Base-by-base conservation (phyloP, 2,113 vertebrate genomes). In the Mesocricetus auratus region DNA sequence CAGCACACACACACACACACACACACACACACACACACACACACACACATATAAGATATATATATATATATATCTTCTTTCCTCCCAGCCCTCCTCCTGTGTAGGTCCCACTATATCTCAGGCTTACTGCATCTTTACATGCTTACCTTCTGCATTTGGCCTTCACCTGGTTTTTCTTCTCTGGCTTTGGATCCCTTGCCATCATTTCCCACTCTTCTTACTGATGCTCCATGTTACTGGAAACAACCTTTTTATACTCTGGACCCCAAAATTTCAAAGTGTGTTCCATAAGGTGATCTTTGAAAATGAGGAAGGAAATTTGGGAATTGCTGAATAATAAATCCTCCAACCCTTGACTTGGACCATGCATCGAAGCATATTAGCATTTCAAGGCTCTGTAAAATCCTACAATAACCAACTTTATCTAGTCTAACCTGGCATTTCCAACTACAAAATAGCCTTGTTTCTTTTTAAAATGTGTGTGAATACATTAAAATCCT, bases 371-470 rank as follows among this genome's bases (percentile, higher is more conserved):
- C 64, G 69, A 94, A 93, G 15, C 19, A 42, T 19, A 50, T 90
- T 89, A 94, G 53, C 69, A 78, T 90, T 66, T 87, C 60, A 74
- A 96, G 39, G 33, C 58, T 78, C 53, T 95, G 33, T 42, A 31
- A 75, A 45, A 42, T 69, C 66, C 66, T 90, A 39, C 58, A 82
- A 16, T 87, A 90, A 69, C 73, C 31, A 87, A 81, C 7, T 87
- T 75, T 64, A 73, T 73, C 36, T 90, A 81, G 47, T 47, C 74
- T 66, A 81, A 53, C 58, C 62, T n/a, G 62, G 31, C 22, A 73
- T 91, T 85, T 96, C n/a, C 81, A 39, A 71, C 64, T 50, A 45
- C 19, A 66, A 56, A 96, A 92, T 74, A 77, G 88, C 15, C 12
- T 64, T 17, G 31, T 82, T 75, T 81, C 86, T 81, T 91, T 93